Percentiles rank a stretch among this genome's conserved stretches.
Conservation (phyloP, 2,797 vertebrate species). For the Rhinogobio ventralis region DNA sequence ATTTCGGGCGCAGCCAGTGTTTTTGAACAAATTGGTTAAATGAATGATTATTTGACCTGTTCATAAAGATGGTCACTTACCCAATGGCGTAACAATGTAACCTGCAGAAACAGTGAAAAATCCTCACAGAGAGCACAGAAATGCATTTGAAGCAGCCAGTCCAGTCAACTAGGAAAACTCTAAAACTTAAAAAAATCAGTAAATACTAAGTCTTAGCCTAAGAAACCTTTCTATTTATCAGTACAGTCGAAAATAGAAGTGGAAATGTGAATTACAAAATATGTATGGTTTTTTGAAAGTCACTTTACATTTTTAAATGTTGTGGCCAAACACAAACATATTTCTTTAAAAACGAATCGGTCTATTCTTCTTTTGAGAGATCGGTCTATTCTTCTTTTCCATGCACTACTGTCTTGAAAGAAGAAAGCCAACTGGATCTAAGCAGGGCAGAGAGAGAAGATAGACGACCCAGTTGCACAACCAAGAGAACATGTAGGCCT, state of each 20-base stretch:
- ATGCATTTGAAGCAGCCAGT: not conserved
- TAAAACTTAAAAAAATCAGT: not conserved
- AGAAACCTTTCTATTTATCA: not conserved
- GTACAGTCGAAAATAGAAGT: not conserved
- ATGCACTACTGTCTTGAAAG: not conserved
- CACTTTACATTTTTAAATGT: not conserved
- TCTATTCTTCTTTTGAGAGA: not conserved
- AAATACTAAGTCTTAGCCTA: not conserved
- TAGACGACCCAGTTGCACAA: slow-evolving; percentile 6
- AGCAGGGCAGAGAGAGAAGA: slow-evolving; percentile 9
- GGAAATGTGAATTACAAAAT: not conserved
- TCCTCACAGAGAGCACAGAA: not conserved
- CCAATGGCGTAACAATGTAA: too few relatives aligned
- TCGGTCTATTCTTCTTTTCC: not conserved
- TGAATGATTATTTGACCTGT: too few relatives aligned
- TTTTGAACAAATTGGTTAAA: too few relatives aligned
- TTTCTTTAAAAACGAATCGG: not conserved
- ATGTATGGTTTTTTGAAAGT: too few relatives aligned
- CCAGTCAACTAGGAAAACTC: not conserved
- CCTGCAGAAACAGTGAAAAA: not conserved
- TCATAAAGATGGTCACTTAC: too few relatives aligned
- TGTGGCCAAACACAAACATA: not conserved
- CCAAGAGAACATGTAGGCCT: not conserved
- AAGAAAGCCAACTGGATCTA: slow-evolving; percentile 25
- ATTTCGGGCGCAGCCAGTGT: too few relatives aligned